Evolutionary conservation across 2,113 vertebrate genomes (phyloP).

Genomic region (Notarius quadriscutis): DNA sequence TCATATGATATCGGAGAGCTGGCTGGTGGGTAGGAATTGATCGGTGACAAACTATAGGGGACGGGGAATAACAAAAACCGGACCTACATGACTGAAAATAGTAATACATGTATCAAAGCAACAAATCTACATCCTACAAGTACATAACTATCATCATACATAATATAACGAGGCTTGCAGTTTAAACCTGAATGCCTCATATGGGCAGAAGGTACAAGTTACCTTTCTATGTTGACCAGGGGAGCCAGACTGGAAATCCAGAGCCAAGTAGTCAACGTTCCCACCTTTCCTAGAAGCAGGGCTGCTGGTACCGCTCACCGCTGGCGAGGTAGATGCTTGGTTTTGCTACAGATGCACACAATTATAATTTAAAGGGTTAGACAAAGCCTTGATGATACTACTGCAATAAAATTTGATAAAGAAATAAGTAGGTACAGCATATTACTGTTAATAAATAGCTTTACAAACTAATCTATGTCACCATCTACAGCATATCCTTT

Average conservation of each 20-base stretch:
- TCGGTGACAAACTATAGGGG: not conserved
- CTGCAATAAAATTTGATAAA: not conserved
- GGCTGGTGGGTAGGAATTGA: not conserved
- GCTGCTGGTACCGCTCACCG: conserved; percentile 91
- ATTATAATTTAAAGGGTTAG: conserved; percentile 31
- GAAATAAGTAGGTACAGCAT: not conserved
- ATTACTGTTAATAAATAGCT: not conserved
- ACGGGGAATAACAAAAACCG: not conserved
- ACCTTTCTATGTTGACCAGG: conserved; percentile 96
- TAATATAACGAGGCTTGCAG: not conserved
- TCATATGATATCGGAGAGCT: not conserved
- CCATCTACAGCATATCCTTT: too few relatives aligned
- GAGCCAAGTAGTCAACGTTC: conserved; percentile 91
- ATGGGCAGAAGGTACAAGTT: conserved; percentile 33
- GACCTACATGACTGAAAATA: not conserved
- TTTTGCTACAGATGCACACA: conserved; percentile 82
- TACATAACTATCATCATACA: not conserved
- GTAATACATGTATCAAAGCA: not conserved
- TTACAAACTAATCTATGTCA: not conserved
- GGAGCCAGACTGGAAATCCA: conserved; percentile 94
- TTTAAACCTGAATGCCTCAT: not conserved
- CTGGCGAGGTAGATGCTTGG: conserved; percentile 93
- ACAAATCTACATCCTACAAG: not conserved
- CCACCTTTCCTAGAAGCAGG: conserved; percentile 93
- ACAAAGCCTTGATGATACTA: not conserved